Conservation (phyloP, 2,888 invertebrate species). For the Notocelia uddmanniana region DNA sequence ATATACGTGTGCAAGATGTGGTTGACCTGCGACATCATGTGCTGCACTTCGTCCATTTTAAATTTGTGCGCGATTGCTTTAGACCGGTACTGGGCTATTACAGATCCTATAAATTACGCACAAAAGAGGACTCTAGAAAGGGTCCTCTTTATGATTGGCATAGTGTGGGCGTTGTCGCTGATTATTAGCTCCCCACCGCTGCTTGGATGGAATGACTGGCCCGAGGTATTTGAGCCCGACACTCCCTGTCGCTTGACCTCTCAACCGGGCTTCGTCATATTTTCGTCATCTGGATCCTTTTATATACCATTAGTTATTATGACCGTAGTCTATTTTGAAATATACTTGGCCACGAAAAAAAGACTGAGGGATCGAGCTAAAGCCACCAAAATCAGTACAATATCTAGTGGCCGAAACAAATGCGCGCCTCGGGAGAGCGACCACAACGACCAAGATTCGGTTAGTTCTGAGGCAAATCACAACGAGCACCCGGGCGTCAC, state of each 20-base stretch:
- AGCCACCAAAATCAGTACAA: constrained; percentile 92
- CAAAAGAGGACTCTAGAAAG: constrained; percentile 95
- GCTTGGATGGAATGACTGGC: constrained; percentile 98
- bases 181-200: constrained; percentile 96
- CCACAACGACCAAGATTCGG: constrained; percentile 90
- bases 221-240: constrained; percentile 90
- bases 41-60: constrained; percentile 97
- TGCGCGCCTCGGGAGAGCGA: constrained; percentile 79
- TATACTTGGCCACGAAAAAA: constrained; percentile 96
- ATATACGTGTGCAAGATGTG: constrained; percentile 97
- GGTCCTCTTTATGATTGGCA: constrained; percentile 93
- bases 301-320: constrained; percentile 97
- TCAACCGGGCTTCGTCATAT: constrained; percentile 95
- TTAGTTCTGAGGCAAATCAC: constrained; percentile 93
- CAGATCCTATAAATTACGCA: constrained; percentile 97
- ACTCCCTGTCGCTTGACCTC: constrained; percentile 94
- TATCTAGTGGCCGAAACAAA: constrained; percentile 80
- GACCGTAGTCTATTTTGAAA: constrained; percentile 98
- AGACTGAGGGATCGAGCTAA: constrained; percentile 93
- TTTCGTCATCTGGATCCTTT: constrained; percentile 97
- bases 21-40: constrained; percentile 97
- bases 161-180: constrained; percentile 94
- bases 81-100: constrained; percentile 97
- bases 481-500: constrained; percentile 87
- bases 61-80: constrained; percentile 97